Evolutionary conservation across 2,888 invertebrate genomes (phyloP).

Genomic region (Drosophila pseudotalamancana): DNA sequence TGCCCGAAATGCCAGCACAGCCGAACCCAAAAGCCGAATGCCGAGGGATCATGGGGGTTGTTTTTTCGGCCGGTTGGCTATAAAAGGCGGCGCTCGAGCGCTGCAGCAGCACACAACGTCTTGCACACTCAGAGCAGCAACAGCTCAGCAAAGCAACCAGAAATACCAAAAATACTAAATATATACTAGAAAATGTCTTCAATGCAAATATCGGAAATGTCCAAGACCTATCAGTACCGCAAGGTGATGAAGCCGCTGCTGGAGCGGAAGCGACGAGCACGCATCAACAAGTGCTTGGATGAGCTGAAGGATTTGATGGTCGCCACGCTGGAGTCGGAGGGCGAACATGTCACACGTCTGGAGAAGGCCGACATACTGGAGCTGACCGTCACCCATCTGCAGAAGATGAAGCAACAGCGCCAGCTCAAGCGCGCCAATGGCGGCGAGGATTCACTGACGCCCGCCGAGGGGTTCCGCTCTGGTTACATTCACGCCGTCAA

Average conservation of each 20-base stretch:
- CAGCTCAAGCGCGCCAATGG: constrained; percentile 69
- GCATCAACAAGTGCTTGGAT: constrained; percentile 95
- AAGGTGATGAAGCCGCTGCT: constrained; percentile 98
- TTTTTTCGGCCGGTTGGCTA: constrained; percentile 53
- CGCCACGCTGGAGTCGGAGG: constrained; percentile 88
- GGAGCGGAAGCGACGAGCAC: constrained; percentile 93
- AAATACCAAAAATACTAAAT: constrained; percentile 8
- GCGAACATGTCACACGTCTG: constrained; percentile 94
- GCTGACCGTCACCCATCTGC: constrained; percentile 93
- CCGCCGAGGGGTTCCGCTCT: constrained; percentile 93
- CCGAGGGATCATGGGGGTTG: constrained; percentile 55
- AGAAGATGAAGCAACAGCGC: constrained; percentile 89
- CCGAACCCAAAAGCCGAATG: constrained; percentile 19
- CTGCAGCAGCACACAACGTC: constrained; percentile 67
- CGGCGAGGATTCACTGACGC: constrained; percentile 86
- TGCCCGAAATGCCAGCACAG: constrained; percentile 64
- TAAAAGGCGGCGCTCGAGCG: constrained; percentile 63
- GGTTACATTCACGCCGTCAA: constrained; percentile 96
- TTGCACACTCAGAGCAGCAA: constrained; percentile 66
- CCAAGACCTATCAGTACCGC: constrained; percentile 96
- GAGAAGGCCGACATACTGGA: constrained; percentile 96
- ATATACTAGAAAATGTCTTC: constrained; percentile 70
- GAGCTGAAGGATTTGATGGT: constrained; percentile 96
- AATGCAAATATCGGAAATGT: constrained; percentile 85
- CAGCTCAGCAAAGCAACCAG: constrained; percentile 51